Conservation (phyloP, 2,888 invertebrate genomes). For the Mimachlamys varia region DNA sequence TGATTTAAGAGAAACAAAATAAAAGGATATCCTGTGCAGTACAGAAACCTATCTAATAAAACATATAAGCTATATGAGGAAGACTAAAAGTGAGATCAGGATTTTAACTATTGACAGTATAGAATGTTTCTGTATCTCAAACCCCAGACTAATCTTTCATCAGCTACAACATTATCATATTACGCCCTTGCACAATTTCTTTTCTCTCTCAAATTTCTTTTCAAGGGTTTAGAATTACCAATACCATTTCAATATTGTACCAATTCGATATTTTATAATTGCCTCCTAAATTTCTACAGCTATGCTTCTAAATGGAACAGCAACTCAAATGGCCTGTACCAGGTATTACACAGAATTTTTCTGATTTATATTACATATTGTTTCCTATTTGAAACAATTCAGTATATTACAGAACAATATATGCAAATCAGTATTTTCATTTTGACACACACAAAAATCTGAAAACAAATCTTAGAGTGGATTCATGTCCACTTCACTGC, state of each 20-base stretch:
- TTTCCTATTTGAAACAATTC: too few species aligned
- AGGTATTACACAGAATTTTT: too few species aligned
- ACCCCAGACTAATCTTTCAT: background rate
- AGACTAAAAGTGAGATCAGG: constrained; percentile 36
- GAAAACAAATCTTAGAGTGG: too few species aligned
- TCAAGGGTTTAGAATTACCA: background rate
- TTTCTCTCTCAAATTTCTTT: background rate
- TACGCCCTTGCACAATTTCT: background rate
- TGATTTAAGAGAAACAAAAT: background rate
- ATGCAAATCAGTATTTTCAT: too few species aligned
- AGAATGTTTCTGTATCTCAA: background rate
- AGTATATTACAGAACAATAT: too few species aligned
- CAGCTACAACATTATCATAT: background rate
- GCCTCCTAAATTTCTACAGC: too few species aligned
- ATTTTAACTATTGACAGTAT: background rate
- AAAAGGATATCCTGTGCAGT: constrained; percentile 1
- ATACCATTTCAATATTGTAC: background rate
- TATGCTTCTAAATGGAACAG: background rate
- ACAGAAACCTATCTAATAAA: background rate
- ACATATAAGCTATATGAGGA: constrained; percentile 6
- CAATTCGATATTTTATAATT: background rate
- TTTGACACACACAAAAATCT: background rate
- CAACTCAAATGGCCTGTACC: too few species aligned
- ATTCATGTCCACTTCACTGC: too few species aligned
- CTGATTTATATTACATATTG: too few species aligned